These are phyloP conservation scores for Malacoraja senta DNA, from an alignment of 2,797 vertebrate species.

Conservation along the genomic window DNA sequence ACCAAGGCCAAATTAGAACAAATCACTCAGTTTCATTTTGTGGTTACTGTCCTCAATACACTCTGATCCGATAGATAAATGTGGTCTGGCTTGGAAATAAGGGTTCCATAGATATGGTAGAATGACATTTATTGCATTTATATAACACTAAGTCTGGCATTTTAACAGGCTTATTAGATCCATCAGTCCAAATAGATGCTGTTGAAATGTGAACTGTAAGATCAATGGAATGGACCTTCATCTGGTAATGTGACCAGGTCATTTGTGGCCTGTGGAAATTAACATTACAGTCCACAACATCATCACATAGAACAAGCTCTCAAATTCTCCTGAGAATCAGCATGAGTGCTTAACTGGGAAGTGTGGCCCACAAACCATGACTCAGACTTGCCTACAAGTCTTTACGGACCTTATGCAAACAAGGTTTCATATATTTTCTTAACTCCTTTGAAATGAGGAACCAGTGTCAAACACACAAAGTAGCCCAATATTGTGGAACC, in stretches of 20 bases:
- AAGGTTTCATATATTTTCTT: background rate
- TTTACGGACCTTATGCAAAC: background rate
- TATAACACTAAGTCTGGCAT: background rate
- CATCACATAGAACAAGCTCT: background rate
- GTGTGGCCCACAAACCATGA: background rate
- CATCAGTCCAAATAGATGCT: background rate
- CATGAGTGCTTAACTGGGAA: background rate
- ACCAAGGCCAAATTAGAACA: background rate
- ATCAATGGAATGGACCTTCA: background rate
- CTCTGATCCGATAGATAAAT: no score
- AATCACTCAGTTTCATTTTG: background rate
- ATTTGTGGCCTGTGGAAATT: background rate
- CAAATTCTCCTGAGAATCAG: background rate
- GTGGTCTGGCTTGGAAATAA: background rate
- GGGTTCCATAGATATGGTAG: background rate
- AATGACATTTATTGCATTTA: background rate
- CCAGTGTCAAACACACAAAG: constrained; percentile 1
- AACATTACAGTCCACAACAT: background rate
- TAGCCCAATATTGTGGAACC: background rate
- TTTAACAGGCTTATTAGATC: background rate
- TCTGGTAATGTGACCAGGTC: background rate
- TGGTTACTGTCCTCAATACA: background rate
- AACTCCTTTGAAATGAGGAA: background rate
- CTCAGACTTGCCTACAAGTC: background rate
- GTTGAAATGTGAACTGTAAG: background rate